Percentiles rank a stretch among this genome's conserved stretches.
phyloP scores from a whole-genome alignment of 1,140 invertebrate genomes.

The Brachionus manjavacas region DNA sequence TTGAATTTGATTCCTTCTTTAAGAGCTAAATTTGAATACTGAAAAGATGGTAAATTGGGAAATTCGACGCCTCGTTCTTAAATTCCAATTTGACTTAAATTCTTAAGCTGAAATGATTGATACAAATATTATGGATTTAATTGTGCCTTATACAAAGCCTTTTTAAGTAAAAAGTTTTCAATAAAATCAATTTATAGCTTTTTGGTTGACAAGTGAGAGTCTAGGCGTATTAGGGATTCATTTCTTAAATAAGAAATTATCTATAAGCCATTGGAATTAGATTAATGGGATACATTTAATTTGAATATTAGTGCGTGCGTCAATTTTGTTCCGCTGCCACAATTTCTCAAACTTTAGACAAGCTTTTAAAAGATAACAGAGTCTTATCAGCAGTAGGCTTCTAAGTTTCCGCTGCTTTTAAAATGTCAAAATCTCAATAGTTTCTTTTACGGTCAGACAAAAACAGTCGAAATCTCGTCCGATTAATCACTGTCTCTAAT shows the following conservation, averaged over 20 bases:
- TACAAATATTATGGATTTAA: not conserved
- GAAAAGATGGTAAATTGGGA: not conserved
- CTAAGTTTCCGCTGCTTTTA: slow-evolving; percentile 32
- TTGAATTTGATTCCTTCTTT: not conserved
- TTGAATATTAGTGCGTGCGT: not conserved
- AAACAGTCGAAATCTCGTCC: not conserved
- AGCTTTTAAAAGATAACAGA: slow-evolving; percentile 15
- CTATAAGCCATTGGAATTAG: not conserved
- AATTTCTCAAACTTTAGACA: slow-evolving; percentile 9
- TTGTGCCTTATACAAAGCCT: not conserved
- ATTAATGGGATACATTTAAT: not conserved
- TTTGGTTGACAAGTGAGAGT: not conserved
- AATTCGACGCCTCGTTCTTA: not conserved
- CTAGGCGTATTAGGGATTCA: not conserved
- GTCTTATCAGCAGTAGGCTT: not conserved
- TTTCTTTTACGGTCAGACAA: not conserved
- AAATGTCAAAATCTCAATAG: not conserved
- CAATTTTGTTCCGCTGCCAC: slow-evolving; percentile 18
- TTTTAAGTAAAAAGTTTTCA: not conserved
- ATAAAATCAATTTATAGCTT: slow-evolving; percentile 20
- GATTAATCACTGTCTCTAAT: slow-evolving; percentile 34
- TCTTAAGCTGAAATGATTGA: not conserved
- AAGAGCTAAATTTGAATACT: not conserved
- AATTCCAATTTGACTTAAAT: not conserved
- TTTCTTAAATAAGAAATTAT: not conserved